Evolutionary conservation across 2,888 invertebrate species (phyloP), one percentile per base, ranked within the genome.

Genomic region (Torymus auratus): DNA sequence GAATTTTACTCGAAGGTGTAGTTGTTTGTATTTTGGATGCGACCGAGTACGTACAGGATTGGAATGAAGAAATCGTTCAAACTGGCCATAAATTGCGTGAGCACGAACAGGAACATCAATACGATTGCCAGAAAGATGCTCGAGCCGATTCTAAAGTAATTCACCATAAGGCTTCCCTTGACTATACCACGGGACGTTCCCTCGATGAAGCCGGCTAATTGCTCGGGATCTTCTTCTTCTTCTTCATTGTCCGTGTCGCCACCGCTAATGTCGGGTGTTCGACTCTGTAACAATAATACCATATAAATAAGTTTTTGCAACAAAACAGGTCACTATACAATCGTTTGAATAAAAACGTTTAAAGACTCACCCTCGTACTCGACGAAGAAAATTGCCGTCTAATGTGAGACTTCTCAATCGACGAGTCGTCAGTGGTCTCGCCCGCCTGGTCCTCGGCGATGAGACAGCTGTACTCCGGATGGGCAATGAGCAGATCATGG

Each of bases 61-160:
- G 89, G 87, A 64, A 96, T 92, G 92, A 94, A 96, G 86, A 93
- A 95, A 88, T 96, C 96, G 0, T 93, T 93, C 0, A 92, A 90
- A 80, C 94, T 95, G 1, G 93, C 94, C n/a, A 93, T 87, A 0
- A 90, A 87, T 84, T 95, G 94, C 0, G 95, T 92, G 14, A 93
- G 14, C 0, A 94, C 11, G 84, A 93, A 94, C 10, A 92, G 85
- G 0, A 92, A 80, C 1, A 92, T 83, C 65, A 94, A 86, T 0
- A 92, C 83, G 2, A 91, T 82, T 2, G 93, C 89, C 5, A 91
- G 84, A 56, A 90, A 91, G 56, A 91, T 89, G 84, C 92, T 92
- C 0, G 93, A 92, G 11, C 94, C 94, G 0, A 93, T 91, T 84
- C 87, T 89, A 50, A 94, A 91, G 85, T 94, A 94, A 50, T 88